A percentile compares a stretch with the other conserved stretches of the same genome.
Conservation (phyloP, 2,113 vertebrate genomes). For the Columbina picui region DNA sequence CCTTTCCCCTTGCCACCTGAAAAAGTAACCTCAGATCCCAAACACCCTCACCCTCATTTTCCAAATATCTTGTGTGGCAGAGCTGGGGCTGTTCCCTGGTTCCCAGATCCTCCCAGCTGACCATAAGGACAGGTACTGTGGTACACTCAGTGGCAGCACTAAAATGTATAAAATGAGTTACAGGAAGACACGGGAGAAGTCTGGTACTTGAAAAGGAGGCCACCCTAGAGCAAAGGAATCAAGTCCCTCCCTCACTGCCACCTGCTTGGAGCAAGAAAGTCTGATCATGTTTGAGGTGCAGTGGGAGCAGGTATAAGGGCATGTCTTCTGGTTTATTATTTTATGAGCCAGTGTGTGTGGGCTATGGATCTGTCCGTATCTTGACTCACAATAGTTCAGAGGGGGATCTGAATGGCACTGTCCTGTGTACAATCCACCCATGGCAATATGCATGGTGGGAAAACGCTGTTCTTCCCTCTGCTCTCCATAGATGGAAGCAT, state of each 20-base stretch:
- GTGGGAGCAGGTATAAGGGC: neutral
- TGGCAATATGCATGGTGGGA: neutral
- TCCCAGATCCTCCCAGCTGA: neutral
- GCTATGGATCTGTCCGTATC: neutral
- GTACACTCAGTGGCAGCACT: neutral
- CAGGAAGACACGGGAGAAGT: neutral
- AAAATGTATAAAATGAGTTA: neutral
- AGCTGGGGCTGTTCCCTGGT: neutral
- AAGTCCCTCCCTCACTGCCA: neutral
- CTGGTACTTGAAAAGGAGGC: neutral
- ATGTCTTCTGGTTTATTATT: neutral
- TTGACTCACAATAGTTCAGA: accelerated
- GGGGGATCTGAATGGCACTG: accelerated
- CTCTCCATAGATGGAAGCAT: accelerated
- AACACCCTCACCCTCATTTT: neutral
- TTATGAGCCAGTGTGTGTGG: neutral
- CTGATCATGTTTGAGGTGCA: neutral
- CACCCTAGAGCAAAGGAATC: neutral
- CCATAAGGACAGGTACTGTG: neutral
- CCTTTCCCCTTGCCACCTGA: neutral
- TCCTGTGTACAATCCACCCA: neutral
- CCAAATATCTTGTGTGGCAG: neutral
- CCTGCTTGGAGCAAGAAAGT: neutral
- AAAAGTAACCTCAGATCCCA: neutral
- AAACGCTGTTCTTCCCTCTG: neutral